Evolutionary conservation across 2,888 invertebrate genomes (phyloP).

Genomic region (Drosophila tripunctata): DNA sequence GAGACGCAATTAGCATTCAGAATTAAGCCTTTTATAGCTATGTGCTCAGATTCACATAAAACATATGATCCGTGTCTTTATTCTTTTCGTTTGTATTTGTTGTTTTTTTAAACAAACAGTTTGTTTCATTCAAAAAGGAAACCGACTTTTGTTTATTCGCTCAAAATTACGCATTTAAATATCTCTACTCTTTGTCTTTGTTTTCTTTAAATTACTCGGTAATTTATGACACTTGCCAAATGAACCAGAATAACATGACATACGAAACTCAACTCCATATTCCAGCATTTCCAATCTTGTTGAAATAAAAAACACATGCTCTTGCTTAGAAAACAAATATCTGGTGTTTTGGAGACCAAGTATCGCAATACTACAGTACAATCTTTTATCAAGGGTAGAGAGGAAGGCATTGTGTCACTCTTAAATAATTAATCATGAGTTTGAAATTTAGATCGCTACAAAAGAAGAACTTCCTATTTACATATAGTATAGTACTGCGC

Average conservation of each 20-base stretch:
- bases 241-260: constrained; percentile 49
- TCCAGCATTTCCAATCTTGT: constrained; percentile 18
- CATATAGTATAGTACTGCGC: constrained; percentile 14
- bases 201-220: constrained; percentile 50
- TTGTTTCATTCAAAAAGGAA: constrained; percentile 47
- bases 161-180: constrained; percentile 36
- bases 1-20: constrained; percentile 40
- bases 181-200: constrained; percentile 17
- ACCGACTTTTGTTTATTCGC: constrained; percentile 32
- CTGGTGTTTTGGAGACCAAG: constrained; percentile 2
- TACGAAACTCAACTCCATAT: constrained; percentile 27
- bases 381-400: background rate
- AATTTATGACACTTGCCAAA: constrained; percentile 66
- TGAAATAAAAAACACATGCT: constrained; percentile 65
- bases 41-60: constrained; percentile 15
- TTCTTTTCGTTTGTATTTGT: background rate
- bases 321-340: constrained; percentile 40
- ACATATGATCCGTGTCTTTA: too few species aligned
- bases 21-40: constrained; percentile 33
- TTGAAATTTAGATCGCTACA: constrained; percentile 14
- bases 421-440: constrained; percentile 27
- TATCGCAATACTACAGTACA: background rate
- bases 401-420: constrained; percentile 3
- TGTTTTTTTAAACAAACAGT: constrained; percentile 55
- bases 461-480: constrained; percentile 4